phyloP scores from a whole-genome alignment of 2,888 invertebrate species.

The Agrotis puta region DNA sequence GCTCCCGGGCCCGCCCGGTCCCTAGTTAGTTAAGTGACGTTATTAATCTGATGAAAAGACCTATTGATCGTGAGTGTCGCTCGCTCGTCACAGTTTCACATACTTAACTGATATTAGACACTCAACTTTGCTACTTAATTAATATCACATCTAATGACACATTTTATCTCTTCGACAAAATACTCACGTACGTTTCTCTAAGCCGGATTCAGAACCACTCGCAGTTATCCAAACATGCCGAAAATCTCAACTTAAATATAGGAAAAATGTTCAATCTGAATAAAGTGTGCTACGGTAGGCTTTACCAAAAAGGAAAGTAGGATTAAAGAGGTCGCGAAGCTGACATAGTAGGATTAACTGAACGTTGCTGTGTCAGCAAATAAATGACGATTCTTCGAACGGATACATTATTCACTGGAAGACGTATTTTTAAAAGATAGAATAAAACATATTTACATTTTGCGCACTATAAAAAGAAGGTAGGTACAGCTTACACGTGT shows the following conservation, averaged over 20 bases:
- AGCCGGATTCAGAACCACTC: conserved; percentile 62
- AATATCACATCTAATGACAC: conserved; percentile 12
- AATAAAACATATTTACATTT: conserved; percentile 4
- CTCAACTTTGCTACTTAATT: conserved; percentile 28
- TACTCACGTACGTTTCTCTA: conserved; percentile 43
- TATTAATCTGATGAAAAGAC: conserved; percentile 82
- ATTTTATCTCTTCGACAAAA: conserved; percentile 33
- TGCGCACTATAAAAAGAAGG: background rate
- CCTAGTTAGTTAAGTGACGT: conserved; percentile 76
- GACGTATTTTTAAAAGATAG: conserved; percentile 32
- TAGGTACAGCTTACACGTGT: background rate
- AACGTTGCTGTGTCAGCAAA: conserved; percentile 82
- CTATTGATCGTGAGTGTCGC: conserved; percentile 74
- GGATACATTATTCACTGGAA: conserved; percentile 72
- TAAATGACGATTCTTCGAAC: conserved; percentile 79
- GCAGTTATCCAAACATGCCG: conserved; percentile 55
- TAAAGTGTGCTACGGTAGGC: conserved; percentile 77
- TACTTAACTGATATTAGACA: conserved; percentile 37
- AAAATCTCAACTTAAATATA: conserved; percentile 70
- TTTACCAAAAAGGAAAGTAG: conserved; percentile 82
- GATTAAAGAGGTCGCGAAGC: conserved; percentile 87
- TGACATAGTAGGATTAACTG: conserved; percentile 87
- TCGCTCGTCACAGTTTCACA: conserved; percentile 36
- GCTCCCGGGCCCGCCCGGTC: conserved; percentile 37
- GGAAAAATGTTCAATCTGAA: conserved; percentile 77